Percentiles rank a stretch among this genome's conserved stretches.
These are phyloP conservation scores for Lypha dubia DNA, from an alignment of 2,888 invertebrate species.

Conservation along the genomic window DNA sequence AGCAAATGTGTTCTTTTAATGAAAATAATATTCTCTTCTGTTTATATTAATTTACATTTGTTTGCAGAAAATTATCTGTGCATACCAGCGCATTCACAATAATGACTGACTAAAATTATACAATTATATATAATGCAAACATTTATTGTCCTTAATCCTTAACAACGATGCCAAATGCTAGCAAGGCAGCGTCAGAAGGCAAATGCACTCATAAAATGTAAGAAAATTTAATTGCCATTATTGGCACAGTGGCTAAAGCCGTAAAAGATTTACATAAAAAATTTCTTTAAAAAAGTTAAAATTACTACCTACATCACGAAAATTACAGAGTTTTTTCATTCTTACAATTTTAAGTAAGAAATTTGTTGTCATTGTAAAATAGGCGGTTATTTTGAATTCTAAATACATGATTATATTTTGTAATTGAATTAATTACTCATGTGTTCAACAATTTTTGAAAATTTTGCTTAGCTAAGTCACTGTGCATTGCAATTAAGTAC, in stretches of 20 bases:
- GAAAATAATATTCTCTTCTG: background rate
- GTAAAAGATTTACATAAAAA: no score
- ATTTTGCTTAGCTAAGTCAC: no score
- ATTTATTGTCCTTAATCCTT: conserved; percentile 23
- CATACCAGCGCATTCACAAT: conserved; percentile 9
- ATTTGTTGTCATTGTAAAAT: no score
- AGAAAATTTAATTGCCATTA: conserved; percentile 63
- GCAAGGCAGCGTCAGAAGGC: background rate
- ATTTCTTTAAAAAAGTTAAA: no score
- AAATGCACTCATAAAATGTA: conserved; percentile 34
- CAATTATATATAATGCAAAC: conserved; percentile 29
- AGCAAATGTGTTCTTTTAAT: background rate
- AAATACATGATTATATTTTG: no score
- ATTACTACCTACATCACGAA: no score
- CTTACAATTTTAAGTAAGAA: no score
- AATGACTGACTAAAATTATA: conserved; percentile 12
- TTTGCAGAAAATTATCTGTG: conserved; percentile 27
- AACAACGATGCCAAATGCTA: background rate
- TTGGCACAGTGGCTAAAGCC: no score
- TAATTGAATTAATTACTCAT: no score
- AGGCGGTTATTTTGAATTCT: no score
- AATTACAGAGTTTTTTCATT: no score
- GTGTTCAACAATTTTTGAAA: no score
- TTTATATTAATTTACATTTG: background rate
- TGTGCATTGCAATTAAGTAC: conserved; percentile 35